These are phyloP conservation scores for Branchinecta sandiegonensis DNA, from an alignment of 2,888 invertebrate genomes.

Conservation along the genomic window DNA sequence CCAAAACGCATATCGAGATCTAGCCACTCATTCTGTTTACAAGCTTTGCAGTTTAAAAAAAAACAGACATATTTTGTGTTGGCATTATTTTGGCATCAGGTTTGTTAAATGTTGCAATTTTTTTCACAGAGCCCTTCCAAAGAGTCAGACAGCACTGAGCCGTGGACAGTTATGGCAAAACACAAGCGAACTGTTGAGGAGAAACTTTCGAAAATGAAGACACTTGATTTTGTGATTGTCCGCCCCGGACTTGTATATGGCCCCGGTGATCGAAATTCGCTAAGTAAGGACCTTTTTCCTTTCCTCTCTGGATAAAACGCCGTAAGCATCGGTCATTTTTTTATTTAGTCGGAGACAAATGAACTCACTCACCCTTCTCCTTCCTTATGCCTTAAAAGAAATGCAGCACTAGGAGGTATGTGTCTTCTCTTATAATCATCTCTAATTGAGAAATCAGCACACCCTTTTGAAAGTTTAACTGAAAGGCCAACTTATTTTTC, in stretches of 20 bases:
- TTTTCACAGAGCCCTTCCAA: conserved; percentile 45
- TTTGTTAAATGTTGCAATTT: neutral
- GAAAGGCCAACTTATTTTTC: too few relatives aligned
- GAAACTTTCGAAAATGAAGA: conserved; percentile 50
- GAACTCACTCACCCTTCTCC: too few relatives aligned
- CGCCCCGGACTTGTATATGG: conserved; percentile 78
- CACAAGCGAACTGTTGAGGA: conserved; percentile 71
- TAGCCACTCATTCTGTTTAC: too few relatives aligned
- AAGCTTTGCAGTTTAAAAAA: too few relatives aligned
- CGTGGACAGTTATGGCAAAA: conserved; percentile 69
- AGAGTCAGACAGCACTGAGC: conserved; percentile 59
- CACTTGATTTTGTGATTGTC: conserved; percentile 58
- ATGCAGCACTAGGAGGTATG: too few relatives aligned
- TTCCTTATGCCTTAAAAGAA: too few relatives aligned
- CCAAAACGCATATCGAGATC: too few relatives aligned
- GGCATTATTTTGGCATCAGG: too few relatives aligned
- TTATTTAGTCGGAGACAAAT: neutral
- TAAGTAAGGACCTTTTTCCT: conserved; percentile 46
- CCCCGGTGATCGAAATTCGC: conserved; percentile 59
- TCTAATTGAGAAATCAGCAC: too few relatives aligned
- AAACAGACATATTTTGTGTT: too few relatives aligned
- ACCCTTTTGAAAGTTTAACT: too few relatives aligned
- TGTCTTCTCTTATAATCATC: too few relatives aligned
- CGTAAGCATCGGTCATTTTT: neutral
- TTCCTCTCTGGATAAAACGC: neutral